Evolutionary conservation across 1,140 invertebrate species (phyloP), one percentile per base, ranked within the genome.

Genomic region (Drosophila truncata): DNA sequence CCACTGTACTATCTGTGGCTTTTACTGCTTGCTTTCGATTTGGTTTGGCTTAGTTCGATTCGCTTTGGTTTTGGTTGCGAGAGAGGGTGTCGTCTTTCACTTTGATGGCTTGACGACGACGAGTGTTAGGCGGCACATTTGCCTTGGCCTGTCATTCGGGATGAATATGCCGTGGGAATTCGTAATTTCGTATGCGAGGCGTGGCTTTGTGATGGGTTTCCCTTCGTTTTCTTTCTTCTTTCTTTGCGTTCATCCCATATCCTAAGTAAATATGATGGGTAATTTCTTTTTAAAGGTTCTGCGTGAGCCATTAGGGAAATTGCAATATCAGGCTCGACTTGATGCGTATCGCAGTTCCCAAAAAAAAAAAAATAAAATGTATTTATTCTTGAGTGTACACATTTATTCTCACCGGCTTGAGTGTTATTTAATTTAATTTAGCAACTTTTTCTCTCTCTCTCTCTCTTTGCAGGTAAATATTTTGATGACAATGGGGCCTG

Each of bases 201-300:
- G 42, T 39, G 44, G 42, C 49, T 62, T 39, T 74, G 29, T 65
- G 60, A 74, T 74, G 37, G 62, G 25, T 66, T 55, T 77, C 58
- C 33, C 37, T 14, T 23, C 18, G 23, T 49, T 60, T 47, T 58
- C 25, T 7, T 23, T 23, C 13, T 20, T 49, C 35, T 44, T 47
- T 61, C 54, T 62, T 65, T 66, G 46, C 39, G 67, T 67, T 71
- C 80, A 78, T 44, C 80, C 44, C 46, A 33, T 50, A 73, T 73
- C 83, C 76, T 84, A 88, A 80, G 80, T 87, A 90, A 87, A 87
- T 90, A 87, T 84, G 77, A 87, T 87, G 80, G 84, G 83, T 88
- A 87, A 87, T 87, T 87, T 80, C 77, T 80, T 88, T 83, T 87
- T 87, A 88, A 86, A 88, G 84, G 80, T 69, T 73, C 60, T 88